Evolutionary conservation across 2,797 vertebrate species (phyloP), one percentile per base, ranked within the genome.

Genomic region (Melanotaenia pygmaea): DNA sequence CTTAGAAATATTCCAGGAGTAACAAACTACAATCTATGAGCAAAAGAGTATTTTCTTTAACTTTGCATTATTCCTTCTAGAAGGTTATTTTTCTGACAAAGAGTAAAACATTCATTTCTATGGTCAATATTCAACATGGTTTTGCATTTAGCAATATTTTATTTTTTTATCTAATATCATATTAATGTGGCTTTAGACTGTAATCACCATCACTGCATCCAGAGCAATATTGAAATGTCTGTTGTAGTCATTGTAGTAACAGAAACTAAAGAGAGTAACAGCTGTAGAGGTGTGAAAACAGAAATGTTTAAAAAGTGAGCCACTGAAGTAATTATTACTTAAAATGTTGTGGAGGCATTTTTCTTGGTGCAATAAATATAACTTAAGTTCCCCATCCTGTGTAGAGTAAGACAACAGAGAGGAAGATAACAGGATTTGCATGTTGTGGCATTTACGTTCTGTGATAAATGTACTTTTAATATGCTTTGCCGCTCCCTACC

Each of bases 401-500:
- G 67, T 61, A 72, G 70, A 57, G 43, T 58, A 65, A 72, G 56
- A 59, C 50, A 67, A 57, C 1, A 5, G 12, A 16, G 38, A 78
- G 45, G 51, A 70, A 20, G 53, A 79, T 47, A 65, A 53, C 16
- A n/a, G 20, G 62, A 84, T 91, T 91, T 86, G 76, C 81, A 90
- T 86, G 76, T 72, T 83, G 77, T 82, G 80, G 72, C 80, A 88
- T 90, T 90, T 80, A 70, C 24, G 70, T 77, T 72, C 50, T 38
- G 57, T 68, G 77, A 81, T 86, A 81, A 78, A 84, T 81, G 81
- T 64, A 72, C 61, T 78, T 76, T 85, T 85, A 82, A 87, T 85
- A 68, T 64, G 69, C 70, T 83, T 70, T 70, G 61, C 80, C 45
- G 54, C 83, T 72, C 65, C 69, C 70, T 47, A 69, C 43, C 30